Evolutionary conservation across 2,888 invertebrate genomes (phyloP).

Genomic region (Lymantria monacha): DNA sequence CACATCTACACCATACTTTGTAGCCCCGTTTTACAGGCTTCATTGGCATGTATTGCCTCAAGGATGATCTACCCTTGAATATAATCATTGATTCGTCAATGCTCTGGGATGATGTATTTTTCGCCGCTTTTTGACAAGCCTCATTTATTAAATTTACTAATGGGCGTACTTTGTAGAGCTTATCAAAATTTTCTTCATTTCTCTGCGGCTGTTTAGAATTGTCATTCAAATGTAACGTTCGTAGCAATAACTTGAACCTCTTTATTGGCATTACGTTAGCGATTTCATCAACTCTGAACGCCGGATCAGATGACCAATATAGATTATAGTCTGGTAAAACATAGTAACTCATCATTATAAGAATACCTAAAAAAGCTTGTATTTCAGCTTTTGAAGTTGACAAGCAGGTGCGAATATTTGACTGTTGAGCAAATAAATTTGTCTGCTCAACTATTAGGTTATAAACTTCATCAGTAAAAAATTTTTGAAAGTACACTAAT

Average conservation of each 20-base stretch:
- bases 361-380: constrained; percentile 15
- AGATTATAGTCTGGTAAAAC: constrained; percentile 12
- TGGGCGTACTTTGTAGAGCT: too few relatives aligned
- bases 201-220: constrained; percentile 4
- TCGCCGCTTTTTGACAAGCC: too few relatives aligned
- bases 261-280: constrained; percentile 11
- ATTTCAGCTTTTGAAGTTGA: constrained; percentile 2
- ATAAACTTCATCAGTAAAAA: constrained; percentile 10
- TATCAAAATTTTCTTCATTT: too few relatives aligned
- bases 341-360: constrained; percentile 19
- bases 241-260: constrained; percentile 12
- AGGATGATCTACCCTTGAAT: too few relatives aligned
- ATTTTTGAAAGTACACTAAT: constrained; percentile 14
- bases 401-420: constrained; percentile 1
- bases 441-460: constrained; percentile 10
- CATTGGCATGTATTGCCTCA: too few relatives aligned
- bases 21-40: too few relatives aligned
- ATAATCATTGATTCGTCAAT: too few relatives aligned
- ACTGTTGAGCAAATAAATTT: constrained; percentile 7
- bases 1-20: too few relatives aligned
- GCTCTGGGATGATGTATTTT: too few relatives aligned
- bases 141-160: too few relatives aligned
- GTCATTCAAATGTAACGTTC: constrained; percentile 10
- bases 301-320: constrained; percentile 20
- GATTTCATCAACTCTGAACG: constrained; percentile 1